A percentile compares a stretch with the other conserved stretches of the same genome.
These are phyloP conservation scores for Pollenia griseotomentosa DNA, from an alignment of 2,888 invertebrate species.

Conservation along the genomic window DNA sequence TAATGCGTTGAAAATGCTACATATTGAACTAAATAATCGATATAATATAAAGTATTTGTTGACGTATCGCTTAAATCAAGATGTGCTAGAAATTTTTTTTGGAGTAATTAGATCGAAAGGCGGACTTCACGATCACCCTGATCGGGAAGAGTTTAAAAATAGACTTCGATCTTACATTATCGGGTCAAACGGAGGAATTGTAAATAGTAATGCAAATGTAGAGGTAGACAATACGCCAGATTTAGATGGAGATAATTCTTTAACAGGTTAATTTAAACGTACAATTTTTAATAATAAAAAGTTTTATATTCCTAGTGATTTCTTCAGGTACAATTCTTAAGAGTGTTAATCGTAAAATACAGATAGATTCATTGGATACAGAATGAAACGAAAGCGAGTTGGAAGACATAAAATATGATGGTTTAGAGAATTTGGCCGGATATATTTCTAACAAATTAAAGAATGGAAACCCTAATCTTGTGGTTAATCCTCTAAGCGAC, in stretches of 20 bases:
- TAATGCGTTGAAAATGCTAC: conserved; percentile 42
- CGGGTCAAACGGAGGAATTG: background rate
- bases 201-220: background rate
- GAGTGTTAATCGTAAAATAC: background rate
- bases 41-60: conserved; percentile 12
- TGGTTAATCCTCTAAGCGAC: no score
- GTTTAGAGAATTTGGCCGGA: conserved; percentile 7
- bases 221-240: background rate
- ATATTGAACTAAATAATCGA: conserved; percentile 26
- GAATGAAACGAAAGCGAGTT: conserved; percentile 2
- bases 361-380: background rate
- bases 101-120: no score
- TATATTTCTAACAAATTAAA: background rate
- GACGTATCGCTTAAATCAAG: conserved; percentile 36
- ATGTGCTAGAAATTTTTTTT: conserved; percentile 43
- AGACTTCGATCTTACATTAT: conserved; percentile 37
- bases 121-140: no score
- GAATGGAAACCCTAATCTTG: no score
- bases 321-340: conserved; percentile 9
- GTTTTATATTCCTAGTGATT: conserved; percentile 15
- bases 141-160: conserved; percentile 16
- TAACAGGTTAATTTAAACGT: background rate
- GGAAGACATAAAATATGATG: conserved; percentile 13
- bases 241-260: background rate
- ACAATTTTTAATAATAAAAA: background rate